Conservation (phyloP, 92 coral and sea anemone species). For the Phenganax stokvisi region DNA sequence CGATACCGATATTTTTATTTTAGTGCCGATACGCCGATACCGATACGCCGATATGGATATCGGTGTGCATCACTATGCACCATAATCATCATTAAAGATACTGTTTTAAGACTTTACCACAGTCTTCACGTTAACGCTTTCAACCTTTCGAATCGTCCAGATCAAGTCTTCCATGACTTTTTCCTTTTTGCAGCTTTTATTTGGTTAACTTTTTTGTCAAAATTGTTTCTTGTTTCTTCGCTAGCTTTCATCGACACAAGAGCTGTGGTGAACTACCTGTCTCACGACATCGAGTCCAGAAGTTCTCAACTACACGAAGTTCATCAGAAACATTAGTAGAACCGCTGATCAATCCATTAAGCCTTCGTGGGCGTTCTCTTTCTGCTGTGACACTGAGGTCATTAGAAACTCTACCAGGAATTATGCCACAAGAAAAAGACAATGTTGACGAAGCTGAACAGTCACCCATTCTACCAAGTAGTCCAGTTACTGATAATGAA, state of each 20-base stretch:
- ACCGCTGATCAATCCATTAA: slow-evolving; percentile 13
- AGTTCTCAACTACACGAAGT: background rate
- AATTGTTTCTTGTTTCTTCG: background rate
- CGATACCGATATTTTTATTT: no score
- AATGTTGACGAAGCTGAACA: background rate
- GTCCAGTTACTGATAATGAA: background rate
- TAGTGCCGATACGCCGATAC: no score
- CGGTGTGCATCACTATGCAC: no score
- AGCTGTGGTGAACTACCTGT: slow-evolving; percentile 31
- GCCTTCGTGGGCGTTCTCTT: slow-evolving; percentile 33
- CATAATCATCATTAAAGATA: no score
- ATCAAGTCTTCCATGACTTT: background rate
- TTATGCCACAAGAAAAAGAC: background rate
- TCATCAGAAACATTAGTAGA: background rate
- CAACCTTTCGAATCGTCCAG: background rate
- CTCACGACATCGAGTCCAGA: slow-evolving; percentile 3
- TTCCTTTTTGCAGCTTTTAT: background rate
- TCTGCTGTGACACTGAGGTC: slow-evolving; percentile 12
- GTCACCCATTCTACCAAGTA: background rate
- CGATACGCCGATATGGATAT: no score
- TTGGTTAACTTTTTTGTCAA: background rate
- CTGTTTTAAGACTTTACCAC: background rate
- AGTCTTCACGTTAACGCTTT: background rate
- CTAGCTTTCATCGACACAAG: slow-evolving; percentile 16
- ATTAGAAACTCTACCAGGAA: slow-evolving; percentile 25